A percentile compares a stretch with the other conserved stretches of the same genome.
Evolutionary conservation across 2,113 vertebrate genomes (phyloP).

Genomic region (Ia io): DNA sequence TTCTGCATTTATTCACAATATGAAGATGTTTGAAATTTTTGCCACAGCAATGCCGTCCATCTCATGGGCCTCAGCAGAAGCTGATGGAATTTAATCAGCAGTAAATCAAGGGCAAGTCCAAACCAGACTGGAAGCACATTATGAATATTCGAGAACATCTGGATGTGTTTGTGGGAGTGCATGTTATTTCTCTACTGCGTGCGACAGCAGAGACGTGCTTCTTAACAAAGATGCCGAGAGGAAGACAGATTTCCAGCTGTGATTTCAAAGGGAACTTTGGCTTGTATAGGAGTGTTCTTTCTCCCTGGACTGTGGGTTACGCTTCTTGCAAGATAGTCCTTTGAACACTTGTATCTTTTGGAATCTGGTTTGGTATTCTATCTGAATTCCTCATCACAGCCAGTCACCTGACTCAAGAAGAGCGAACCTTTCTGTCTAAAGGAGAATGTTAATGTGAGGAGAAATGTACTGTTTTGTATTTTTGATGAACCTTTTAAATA

Average conservation of each 20-base stretch:
- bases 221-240: conserved; percentile 67
- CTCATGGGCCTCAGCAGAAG: conserved; percentile 57
- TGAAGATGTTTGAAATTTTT: conserved; percentile 35
- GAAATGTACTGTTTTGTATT: background rate
- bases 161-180: conserved; percentile 68
- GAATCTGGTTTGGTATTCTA: conserved; percentile 43
- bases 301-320: conserved; percentile 57
- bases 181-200: conserved; percentile 51
- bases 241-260: conserved; percentile 67
- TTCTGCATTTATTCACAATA: conserved; percentile 35
- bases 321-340: conserved; percentile 52
- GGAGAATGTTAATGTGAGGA: conserved; percentile 24
- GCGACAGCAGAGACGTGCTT: background rate
- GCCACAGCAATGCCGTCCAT: background rate
- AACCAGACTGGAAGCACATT: conserved; percentile 69
- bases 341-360: conserved; percentile 73
- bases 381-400: conserved; percentile 42
- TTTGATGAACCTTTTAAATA: conserved; percentile 38
- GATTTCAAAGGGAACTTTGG: conserved; percentile 68
- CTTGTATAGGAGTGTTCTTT: conserved; percentile 39
- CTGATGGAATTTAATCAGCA: conserved; percentile 65
- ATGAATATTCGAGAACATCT: conserved; percentile 77
- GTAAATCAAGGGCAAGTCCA: conserved; percentile 64
- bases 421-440: conserved; percentile 14
- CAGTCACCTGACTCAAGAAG: background rate